phyloP scores from a whole-genome alignment of 1,140 invertebrate species.

The Listronotus bonariensis region DNA sequence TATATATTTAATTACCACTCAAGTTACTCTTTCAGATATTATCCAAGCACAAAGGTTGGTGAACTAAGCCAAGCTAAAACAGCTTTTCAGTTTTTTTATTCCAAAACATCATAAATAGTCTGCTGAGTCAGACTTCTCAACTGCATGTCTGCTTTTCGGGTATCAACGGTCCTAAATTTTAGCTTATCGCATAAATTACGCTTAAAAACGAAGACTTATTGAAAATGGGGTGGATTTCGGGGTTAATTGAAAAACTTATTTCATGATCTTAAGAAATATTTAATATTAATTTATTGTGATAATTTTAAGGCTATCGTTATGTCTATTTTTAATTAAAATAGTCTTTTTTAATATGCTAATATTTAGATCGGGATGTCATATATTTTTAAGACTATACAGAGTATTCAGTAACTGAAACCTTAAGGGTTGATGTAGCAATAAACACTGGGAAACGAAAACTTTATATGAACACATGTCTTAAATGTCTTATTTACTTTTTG shows the following conservation, averaged over 20 bases:
- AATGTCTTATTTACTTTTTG: too few species aligned
- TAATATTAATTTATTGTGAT: not conserved
- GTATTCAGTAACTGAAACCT: too few species aligned
- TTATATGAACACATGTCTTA: too few species aligned
- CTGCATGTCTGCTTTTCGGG: slow-evolving; percentile 10
- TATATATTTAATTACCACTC: too few species aligned
- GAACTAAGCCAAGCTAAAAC: not conserved
- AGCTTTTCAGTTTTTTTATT: slow-evolving; percentile 3
- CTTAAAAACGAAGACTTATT: slow-evolving; percentile 3
- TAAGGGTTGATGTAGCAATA: too few species aligned
- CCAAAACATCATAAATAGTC: slow-evolving; percentile 15
- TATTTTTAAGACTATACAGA: too few species aligned
- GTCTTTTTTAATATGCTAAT: too few species aligned
- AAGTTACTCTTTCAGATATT: not conserved
- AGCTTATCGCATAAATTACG: slow-evolving; percentile 14
- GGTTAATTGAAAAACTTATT: too few species aligned
- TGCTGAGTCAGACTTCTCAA: slow-evolving; percentile 9
- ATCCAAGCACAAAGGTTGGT: not conserved
- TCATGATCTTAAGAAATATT: not conserved
- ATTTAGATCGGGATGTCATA: too few species aligned
- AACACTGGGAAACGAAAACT: too few species aligned
- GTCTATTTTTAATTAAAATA: too few species aligned
- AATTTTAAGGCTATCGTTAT: too few species aligned
- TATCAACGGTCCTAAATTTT: slow-evolving; percentile 10
- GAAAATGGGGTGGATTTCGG: not conserved